These are phyloP conservation scores for Polia nebulosa DNA, from an alignment of 2,888 invertebrate genomes.

Conservation along the genomic window DNA sequence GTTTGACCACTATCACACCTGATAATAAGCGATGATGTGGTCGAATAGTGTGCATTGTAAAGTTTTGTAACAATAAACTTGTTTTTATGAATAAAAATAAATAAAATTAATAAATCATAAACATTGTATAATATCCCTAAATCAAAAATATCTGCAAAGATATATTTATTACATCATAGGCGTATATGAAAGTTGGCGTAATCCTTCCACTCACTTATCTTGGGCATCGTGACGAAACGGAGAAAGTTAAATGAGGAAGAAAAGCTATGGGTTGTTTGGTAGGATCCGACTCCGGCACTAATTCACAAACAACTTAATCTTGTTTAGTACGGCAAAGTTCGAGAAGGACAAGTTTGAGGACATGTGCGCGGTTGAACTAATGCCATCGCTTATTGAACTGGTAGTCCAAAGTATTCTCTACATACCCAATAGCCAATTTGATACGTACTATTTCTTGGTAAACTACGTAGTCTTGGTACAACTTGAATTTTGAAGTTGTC, in stretches of 20 bases:
- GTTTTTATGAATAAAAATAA: no score
- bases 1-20: no score
- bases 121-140: no score
- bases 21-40: no score
- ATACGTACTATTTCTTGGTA: background rate
- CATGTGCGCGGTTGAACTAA: background rate
- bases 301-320: conserved; percentile 84
- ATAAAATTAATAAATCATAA: no score
- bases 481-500: background rate
- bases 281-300: conserved; percentile 77
- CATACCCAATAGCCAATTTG: background rate
- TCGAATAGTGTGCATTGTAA: no score
- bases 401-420: background rate
- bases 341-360: conserved; percentile 25
- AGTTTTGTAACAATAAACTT: no score
- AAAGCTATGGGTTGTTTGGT: conserved; percentile 83
- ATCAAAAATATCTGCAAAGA: background rate
- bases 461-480: no score
- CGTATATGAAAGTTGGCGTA: conserved; percentile 66
- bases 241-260: conserved; percentile 86
- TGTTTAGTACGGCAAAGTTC: conserved; percentile 39
- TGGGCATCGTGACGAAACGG: conserved; percentile 67
- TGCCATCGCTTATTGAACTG: conserved; percentile 7
- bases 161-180: conserved; percentile 32
- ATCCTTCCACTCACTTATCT: conserved; percentile 73